Percentiles rank a stretch among this genome's conserved stretches.
These are phyloP conservation scores for Morus bassanus DNA, from an alignment of 2,797 vertebrate species.

Conservation along the genomic window DNA sequence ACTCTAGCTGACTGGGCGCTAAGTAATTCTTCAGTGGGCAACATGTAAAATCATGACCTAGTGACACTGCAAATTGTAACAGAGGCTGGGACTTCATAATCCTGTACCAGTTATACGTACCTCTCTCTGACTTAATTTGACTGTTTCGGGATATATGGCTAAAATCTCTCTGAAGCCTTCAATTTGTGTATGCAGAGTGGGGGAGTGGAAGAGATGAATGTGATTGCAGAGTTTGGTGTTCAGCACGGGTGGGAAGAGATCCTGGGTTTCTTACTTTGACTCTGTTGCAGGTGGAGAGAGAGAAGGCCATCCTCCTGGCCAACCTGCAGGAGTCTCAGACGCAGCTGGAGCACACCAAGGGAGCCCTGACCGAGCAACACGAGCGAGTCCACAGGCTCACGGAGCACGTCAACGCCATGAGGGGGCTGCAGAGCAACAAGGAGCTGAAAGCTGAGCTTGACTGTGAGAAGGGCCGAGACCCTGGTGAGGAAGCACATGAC, in stretches of 20 bases:
- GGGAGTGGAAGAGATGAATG: neutral
- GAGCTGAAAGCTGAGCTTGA: slow-evolving; percentile 82
- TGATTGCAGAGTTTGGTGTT: neutral
- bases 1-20: neutral
- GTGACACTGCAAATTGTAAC: neutral
- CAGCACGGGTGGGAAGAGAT: fast-evolving
- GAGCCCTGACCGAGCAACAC: slow-evolving; percentile 91
- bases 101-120: fast-evolving
- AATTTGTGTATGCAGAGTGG: neutral
- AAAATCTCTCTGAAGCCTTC: neutral
- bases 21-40: neutral
- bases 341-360: slow-evolving; percentile 94
- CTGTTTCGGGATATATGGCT: neutral
- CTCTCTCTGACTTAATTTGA: neutral
- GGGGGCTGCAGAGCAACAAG: slow-evolving; percentile 84
- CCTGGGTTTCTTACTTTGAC: neutral
- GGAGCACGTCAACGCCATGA: slow-evolving; percentile 85
- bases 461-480: slow-evolving; percentile 80
- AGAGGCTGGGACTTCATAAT: neutral
- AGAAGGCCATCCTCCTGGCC: slow-evolving; percentile 89
- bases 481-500: slow-evolving; percentile 80
- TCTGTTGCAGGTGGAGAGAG: slow-evolving; percentile 88
- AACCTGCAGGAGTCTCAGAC: slow-evolving; percentile 95
- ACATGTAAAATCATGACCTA: neutral
- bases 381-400: slow-evolving; percentile 90